Evolutionary conservation across 2,888 invertebrate species (phyloP).

Genomic region (Campopleginae sp.): DNA sequence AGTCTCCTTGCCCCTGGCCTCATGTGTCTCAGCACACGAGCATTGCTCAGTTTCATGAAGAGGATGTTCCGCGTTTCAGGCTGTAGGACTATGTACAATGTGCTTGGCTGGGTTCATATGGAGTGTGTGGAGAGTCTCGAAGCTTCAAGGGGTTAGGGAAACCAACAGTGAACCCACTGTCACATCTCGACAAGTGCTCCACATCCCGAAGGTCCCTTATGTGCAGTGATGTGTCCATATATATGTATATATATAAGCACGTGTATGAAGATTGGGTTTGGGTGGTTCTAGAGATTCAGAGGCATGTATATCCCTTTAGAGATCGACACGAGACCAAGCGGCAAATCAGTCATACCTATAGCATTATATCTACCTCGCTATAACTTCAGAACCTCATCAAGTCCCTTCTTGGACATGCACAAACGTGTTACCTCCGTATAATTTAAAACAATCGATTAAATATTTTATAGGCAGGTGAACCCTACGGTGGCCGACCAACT

Average conservation of each 20-base stretch:
- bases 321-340: constrained; percentile 67
- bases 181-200: constrained; percentile 65
- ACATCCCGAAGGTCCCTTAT: constrained; percentile 22
- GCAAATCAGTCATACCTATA: constrained; percentile 31
- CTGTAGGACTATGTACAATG: constrained; percentile 13
- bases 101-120: constrained; percentile 11
- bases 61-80: constrained; percentile 27
- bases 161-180: constrained; percentile 57
- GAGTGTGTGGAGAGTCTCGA: constrained; percentile 21
- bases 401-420: background rate
- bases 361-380: background rate
- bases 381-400: constrained; percentile 19
- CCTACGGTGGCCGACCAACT: constrained; percentile 32
- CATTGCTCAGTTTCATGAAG: constrained; percentile 32
- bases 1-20: background rate
- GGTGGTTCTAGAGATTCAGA: constrained; percentile 23
- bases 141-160: constrained; percentile 31
- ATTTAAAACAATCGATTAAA: constrained; percentile 19
- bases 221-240: background rate
- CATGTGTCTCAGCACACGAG: constrained; percentile 21
- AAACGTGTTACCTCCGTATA: constrained; percentile 23
- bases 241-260: constrained; percentile 2
- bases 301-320: constrained; percentile 66
- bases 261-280: constrained; percentile 6
- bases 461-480: constrained; percentile 5